Evolutionary conservation across 2,797 vertebrate genomes (phyloP).

Genomic region (Neopelma chrysocephalum): DNA sequence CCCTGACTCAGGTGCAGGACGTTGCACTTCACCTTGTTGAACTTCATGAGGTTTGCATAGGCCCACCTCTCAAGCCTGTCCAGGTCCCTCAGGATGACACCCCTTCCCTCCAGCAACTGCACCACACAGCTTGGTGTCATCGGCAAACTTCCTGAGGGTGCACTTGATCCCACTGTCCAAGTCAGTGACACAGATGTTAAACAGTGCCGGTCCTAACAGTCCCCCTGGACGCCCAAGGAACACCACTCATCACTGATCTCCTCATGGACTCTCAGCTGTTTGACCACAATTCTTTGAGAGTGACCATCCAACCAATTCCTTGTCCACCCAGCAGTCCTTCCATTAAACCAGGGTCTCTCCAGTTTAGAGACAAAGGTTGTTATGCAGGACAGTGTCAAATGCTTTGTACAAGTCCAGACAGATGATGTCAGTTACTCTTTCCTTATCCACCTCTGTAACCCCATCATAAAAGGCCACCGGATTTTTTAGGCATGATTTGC

Average conservation of each 20-base stretch:
- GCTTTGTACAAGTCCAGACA: background rate
- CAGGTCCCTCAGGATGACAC: background rate
- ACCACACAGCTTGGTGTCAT: background rate
- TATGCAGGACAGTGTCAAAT: background rate
- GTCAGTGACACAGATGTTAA: background rate
- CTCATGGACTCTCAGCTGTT: background rate
- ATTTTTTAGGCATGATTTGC: background rate
- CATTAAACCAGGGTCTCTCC: background rate
- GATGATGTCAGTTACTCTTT: background rate
- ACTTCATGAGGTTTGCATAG: background rate
- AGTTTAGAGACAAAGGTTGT: background rate
- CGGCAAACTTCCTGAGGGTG: background rate
- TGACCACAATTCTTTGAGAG: background rate
- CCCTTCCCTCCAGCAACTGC: background rate
- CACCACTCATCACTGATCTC: background rate
- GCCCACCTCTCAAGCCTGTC: background rate
- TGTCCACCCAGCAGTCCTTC: background rate
- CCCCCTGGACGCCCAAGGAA: background rate
- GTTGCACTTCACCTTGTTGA: background rate
- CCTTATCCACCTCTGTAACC: background rate
- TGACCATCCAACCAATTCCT: background rate
- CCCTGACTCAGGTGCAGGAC: background rate
- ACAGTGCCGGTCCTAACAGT: rapidly evolving
- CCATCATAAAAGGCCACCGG: background rate
- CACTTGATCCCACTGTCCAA: background rate